Evolutionary conservation across 2,113 vertebrate genomes (phyloP).

Genomic region (Mirza zaza): DNA sequence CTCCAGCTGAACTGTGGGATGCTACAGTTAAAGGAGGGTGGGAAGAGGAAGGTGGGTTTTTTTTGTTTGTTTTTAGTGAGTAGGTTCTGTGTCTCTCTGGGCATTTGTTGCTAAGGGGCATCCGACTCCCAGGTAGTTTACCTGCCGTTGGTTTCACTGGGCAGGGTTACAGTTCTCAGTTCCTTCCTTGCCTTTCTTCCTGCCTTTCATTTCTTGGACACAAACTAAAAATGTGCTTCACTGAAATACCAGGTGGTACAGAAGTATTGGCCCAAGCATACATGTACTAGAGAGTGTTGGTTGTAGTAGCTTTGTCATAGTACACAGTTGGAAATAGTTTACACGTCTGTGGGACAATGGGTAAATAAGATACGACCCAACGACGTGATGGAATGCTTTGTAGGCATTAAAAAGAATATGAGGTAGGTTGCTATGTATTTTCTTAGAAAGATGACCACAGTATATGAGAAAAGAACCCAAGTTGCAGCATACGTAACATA

Average conservation of each 20-base stretch:
- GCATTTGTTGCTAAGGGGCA: background rate
- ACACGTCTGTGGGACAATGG: accelerated
- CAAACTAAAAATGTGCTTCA: background rate
- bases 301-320: background rate
- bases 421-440: background rate
- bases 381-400: background rate
- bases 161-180: accelerated
- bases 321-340: background rate
- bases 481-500: accelerated
- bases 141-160: background rate
- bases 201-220: background rate
- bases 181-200: background rate
- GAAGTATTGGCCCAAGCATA: background rate
- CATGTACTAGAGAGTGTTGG: too few species aligned
- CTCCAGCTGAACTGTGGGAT: background rate
- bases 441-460: background rate
- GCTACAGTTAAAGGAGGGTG: background rate
- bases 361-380: background rate
- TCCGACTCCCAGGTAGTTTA: background rate
- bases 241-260: background rate
- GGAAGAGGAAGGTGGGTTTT: background rate
- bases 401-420: background rate
- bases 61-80: background rate
- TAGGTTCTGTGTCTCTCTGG: background rate
- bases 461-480: background rate